Conservation (phyloP, 2,888 invertebrate genomes). For the Rhagonycha lutea region DNA sequence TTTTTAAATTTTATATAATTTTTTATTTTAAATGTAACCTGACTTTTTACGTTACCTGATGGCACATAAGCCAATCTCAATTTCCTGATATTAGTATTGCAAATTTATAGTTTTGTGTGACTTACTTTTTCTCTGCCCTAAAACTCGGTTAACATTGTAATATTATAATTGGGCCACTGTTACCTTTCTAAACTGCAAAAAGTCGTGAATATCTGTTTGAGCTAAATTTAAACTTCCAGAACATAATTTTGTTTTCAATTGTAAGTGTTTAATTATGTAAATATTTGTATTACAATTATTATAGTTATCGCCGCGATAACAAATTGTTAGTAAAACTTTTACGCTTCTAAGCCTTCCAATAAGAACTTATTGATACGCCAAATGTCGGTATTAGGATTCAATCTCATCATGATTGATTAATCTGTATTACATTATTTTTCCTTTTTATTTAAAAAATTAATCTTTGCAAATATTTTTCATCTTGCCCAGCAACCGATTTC, state of each 20-base stretch:
- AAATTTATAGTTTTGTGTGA: background rate
- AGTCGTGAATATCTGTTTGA: background rate
- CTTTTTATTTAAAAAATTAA: background rate
- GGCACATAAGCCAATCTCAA: background rate
- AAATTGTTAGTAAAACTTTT: background rate
- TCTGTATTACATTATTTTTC: background rate
- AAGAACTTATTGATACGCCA: background rate
- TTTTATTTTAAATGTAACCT: too few species aligned
- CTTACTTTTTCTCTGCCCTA: background rate
- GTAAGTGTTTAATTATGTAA: background rate
- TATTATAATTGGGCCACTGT: too few species aligned
- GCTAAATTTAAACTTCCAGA: background rate
- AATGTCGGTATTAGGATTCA: background rate
- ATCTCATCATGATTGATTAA: background rate
- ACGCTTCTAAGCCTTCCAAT: background rate
- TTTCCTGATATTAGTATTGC: background rate
- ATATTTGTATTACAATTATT: constrained; percentile 1
- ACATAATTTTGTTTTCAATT: background rate
- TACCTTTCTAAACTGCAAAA: too few species aligned
- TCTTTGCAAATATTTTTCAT: background rate
- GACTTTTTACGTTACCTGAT: background rate
- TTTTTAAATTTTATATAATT: too few species aligned
- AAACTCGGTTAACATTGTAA: too few species aligned
- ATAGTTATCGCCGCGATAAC: background rate
- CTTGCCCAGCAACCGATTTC: background rate